These are phyloP conservation scores for Spialia ferax DNA, from an alignment of 2,888 invertebrate genomes.

Conservation along the genomic window DNA sequence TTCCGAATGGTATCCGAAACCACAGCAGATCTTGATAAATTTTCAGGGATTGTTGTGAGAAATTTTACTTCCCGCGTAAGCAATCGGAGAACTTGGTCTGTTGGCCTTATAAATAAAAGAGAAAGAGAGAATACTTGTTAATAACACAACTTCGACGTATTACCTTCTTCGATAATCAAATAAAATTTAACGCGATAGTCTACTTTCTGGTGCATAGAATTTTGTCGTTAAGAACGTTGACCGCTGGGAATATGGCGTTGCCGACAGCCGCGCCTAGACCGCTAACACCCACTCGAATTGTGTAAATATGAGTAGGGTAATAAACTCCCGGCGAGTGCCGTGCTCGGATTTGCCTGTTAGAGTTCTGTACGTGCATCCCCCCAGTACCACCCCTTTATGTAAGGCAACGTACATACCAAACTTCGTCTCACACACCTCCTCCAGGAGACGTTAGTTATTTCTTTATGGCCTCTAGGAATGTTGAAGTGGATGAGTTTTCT, in stretches of 20 bases:
- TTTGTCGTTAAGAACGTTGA: constrained; percentile 48
- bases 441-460: constrained; percentile 66
- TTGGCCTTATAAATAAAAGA: too few relatives aligned
- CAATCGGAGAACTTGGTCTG: too few relatives aligned
- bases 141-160: too few relatives aligned
- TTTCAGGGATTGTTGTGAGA: too few relatives aligned
- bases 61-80: too few relatives aligned
- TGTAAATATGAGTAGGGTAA: constrained; percentile 82
- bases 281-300: constrained; percentile 76
- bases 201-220: constrained; percentile 43
- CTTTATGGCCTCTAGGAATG: constrained; percentile 50
- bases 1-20: too few relatives aligned
- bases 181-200: constrained; percentile 38
- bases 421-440: constrained; percentile 64
- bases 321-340: constrained; percentile 74
- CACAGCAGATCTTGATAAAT: too few relatives aligned
- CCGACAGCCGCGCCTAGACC: constrained; percentile 59
- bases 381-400: constrained; percentile 53
- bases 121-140: too few relatives aligned
- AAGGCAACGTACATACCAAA: constrained; percentile 65
- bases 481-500: constrained; percentile 45
- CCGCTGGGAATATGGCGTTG: constrained; percentile 53
- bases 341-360: constrained; percentile 77
- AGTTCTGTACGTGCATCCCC: constrained; percentile 76
- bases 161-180: constrained; percentile 16